These are phyloP conservation scores for Todus mexicanus DNA, from an alignment of 2,797 vertebrate genomes.

Conservation along the genomic window DNA sequence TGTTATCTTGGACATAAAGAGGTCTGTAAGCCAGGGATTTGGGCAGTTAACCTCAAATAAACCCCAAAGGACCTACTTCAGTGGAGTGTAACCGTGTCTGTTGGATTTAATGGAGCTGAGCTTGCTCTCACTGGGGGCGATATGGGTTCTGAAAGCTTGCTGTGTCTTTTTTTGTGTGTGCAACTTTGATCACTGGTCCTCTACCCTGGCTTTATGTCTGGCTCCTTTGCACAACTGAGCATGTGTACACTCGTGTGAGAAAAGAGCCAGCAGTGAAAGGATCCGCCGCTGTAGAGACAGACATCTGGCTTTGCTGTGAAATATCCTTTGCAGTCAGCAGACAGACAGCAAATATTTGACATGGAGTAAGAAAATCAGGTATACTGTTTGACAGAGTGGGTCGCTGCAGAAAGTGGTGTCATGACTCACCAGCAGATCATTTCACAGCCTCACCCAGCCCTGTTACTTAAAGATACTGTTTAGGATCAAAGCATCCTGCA, in stretches of 20 bases:
- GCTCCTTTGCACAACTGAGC: not conserved
- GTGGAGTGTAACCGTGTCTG: not conserved
- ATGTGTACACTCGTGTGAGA: not conserved
- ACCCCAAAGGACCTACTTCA: not conserved
- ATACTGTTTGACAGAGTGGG: not conserved
- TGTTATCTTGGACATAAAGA: conserved; percentile 39
- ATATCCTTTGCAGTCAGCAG: conserved; percentile 58
- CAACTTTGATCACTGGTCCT: not conserved
- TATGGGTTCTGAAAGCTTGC: not conserved
- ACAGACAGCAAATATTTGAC: conserved; percentile 77
- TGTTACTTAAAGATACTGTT: not conserved
- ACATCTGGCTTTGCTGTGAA: not conserved
- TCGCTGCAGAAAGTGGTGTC: not conserved
- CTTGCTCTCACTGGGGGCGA: not conserved
- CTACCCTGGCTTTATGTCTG: not conserved
- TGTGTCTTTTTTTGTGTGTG: not conserved
- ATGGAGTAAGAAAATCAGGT: conserved; percentile 34
- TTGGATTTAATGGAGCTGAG: conserved; percentile 8
- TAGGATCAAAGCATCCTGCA: not conserved
- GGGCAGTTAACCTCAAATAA: conserved; percentile 61
- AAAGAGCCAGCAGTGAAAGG: not conserved
- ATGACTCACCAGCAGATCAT: not conserved
- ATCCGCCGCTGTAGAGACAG: not conserved
- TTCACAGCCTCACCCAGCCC: not conserved
- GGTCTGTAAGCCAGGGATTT: conserved; percentile 38